These are phyloP conservation scores for Neomorphus geoffroyi DNA, from an alignment of 2,797 vertebrate genomes.

Conservation along the genomic window DNA sequence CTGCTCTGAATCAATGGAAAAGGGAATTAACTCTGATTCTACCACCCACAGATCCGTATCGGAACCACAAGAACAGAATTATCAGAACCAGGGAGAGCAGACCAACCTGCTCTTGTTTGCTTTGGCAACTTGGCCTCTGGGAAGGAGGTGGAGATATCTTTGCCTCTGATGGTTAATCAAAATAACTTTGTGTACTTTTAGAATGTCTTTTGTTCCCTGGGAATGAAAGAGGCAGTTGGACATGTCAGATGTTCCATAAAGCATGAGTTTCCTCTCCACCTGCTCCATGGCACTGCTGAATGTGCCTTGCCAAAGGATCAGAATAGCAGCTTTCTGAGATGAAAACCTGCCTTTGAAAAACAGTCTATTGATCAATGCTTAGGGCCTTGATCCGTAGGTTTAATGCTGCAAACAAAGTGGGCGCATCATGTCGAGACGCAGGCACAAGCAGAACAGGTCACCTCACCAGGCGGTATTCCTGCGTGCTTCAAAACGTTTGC, in stretches of 20 bases:
- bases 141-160: not conserved
- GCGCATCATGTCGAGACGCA: rapidly evolving
- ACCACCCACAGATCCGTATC: not conserved
- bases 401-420: not conserved
- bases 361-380: not conserved
- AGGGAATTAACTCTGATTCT: not conserved
- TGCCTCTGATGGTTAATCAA: not conserved
- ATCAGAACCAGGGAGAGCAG: not conserved
- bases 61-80: not conserved
- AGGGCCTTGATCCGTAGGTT: not conserved
- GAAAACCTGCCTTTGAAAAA: not conserved
- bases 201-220: not conserved
- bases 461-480: not conserved
- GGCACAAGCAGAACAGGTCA: not conserved
- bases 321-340: not conserved
- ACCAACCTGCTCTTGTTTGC: not conserved
- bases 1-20: not conserved
- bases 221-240: not conserved
- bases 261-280: not conserved
- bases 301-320: not conserved
- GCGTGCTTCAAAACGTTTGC: not conserved
- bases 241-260: not conserved
- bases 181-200: not conserved
- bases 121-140: not conserved
- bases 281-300: not conserved